These are phyloP conservation scores for Anhinga anhinga DNA, from an alignment of 2,113 vertebrate genomes.

Conservation along the genomic window DNA sequence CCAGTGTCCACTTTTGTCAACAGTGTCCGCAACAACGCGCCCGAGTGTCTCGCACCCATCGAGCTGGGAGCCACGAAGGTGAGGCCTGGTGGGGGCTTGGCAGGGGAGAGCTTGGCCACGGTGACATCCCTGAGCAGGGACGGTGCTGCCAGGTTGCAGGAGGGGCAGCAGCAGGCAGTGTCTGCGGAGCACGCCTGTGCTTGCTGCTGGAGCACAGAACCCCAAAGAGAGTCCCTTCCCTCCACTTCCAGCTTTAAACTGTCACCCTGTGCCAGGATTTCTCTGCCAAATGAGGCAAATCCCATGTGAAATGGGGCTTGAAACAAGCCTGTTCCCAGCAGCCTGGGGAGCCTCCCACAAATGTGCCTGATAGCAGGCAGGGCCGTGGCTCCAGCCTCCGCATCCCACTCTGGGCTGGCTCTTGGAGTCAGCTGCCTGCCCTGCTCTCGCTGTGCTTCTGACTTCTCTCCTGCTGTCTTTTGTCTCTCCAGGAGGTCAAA, in stretches of 20 bases:
- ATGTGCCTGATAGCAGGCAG: neutral
- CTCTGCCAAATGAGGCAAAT: conserved; percentile 7
- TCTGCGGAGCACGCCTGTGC: neutral
- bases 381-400: neutral
- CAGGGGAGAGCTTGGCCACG: fast-evolving
- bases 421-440: neutral
- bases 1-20: conserved; percentile 90
- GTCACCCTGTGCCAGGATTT: neutral
- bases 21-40: conserved; percentile 83
- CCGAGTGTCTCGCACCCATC: conserved; percentile 83
- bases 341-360: neutral
- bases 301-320: conserved; percentile 4
- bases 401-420: neutral
- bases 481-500: conserved; percentile 72
- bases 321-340: neutral
- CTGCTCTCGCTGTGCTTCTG: neutral
- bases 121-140: neutral
- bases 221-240: neutral
- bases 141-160: neutral
- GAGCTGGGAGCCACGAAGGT: conserved; percentile 80
- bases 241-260: neutral
- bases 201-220: neutral
- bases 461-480: neutral
- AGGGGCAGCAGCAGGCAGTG: neutral
- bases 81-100: neutral